These are phyloP conservation scores for Euglossa dilemma DNA, from an alignment of 1,140 invertebrate species.

Conservation along the genomic window DNA sequence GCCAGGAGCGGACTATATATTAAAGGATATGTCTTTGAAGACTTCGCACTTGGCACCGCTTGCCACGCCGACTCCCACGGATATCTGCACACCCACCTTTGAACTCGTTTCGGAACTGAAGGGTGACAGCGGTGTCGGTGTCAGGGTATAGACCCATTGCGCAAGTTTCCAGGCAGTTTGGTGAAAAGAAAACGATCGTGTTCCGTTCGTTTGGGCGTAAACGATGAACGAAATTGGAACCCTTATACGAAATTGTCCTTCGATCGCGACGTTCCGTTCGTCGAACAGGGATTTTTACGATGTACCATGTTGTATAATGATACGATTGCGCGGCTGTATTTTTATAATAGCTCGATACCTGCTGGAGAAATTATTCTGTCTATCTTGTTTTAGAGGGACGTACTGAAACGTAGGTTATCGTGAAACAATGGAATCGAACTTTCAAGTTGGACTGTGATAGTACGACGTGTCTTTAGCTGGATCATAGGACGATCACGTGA, in stretches of 20 bases:
- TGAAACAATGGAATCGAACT: conserved; percentile 13
- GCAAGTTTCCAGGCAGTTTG: neutral
- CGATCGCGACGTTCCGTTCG: neutral
- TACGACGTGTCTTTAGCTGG: conserved; percentile 33
- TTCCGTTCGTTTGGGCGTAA: neutral
- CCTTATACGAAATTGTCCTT: neutral
- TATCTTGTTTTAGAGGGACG: neutral
- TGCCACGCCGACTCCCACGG: conserved; percentile 73
- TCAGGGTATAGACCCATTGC: conserved; percentile 65
- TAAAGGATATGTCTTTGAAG: conserved; percentile 56
- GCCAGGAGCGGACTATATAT: conserved; percentile 55
- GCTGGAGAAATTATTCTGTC: conserved; percentile 35
- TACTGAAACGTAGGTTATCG: neutral
- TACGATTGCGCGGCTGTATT: conserved; percentile 17
- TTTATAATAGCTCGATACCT: conserved; percentile 26
- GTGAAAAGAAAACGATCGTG: neutral
- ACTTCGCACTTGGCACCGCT: conserved; percentile 69
- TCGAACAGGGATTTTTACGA: neutral
- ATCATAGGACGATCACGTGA: conserved; percentile 16
- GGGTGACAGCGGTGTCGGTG: conserved; percentile 70
- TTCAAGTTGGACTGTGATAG: conserved; percentile 44
- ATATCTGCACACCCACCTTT: conserved; percentile 76
- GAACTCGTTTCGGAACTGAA: conserved; percentile 76
- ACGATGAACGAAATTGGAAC: neutral
- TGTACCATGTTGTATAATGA: neutral